Evolutionary conservation across 2,113 vertebrate species (phyloP).

Genomic region (Carassius gibelio): DNA sequence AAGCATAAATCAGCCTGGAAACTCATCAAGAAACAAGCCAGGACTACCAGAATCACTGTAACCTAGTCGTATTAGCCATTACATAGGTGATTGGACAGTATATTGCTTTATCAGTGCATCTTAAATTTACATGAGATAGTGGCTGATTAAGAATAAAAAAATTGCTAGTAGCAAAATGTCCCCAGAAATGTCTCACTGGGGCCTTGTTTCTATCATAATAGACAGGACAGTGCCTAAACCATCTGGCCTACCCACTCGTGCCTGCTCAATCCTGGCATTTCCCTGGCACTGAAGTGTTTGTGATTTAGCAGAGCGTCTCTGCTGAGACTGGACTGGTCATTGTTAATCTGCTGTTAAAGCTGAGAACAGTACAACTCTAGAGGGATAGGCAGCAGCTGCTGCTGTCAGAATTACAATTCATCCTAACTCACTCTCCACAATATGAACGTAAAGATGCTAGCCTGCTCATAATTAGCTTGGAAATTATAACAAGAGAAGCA

Average conservation of each 20-base stretch:
- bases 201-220: constrained; percentile 33
- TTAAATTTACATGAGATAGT: background rate
- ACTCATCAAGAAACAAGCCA: background rate
- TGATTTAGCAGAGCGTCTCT: constrained; percentile 26
- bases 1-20: background rate
- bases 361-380: constrained; percentile 36
- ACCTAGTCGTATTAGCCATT: background rate
- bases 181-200: constrained; percentile 11
- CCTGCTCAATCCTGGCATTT: constrained; percentile 22
- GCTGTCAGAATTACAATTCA: constrained; percentile 53
- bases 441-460: constrained; percentile 21
- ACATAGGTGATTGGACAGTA: background rate
- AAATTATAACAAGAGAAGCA: constrained; percentile 28
- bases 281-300: constrained; percentile 35
- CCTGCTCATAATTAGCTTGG: constrained; percentile 41
- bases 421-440: background rate
- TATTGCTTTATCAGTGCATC: background rate
- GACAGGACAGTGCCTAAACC: constrained; percentile 30
- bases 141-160: background rate
- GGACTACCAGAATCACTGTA: background rate
- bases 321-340: constrained; percentile 35
- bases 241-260: constrained; percentile 25
- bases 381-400: constrained; percentile 28
- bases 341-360: constrained; percentile 47
- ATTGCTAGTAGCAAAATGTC: background rate